These are phyloP conservation scores for Cylas formicarius DNA, from an alignment of 1,140 invertebrate species.

Conservation along the genomic window DNA sequence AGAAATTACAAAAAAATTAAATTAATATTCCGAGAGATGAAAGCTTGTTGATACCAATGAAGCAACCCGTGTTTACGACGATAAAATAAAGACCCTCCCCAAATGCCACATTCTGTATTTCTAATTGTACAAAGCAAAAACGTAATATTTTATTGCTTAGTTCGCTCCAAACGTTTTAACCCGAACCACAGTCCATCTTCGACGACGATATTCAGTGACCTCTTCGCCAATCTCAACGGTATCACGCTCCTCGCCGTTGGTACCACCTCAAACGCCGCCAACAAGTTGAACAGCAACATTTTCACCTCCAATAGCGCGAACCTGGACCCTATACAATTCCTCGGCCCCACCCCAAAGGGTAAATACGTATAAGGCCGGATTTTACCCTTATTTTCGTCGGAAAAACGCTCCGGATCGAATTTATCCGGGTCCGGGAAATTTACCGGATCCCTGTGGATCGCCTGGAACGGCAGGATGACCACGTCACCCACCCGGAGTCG, in stretches of 20 bases:
- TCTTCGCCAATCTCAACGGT: slow-evolving; percentile 18
- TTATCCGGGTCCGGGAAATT: slow-evolving; percentile 44
- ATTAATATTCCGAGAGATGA: too few species aligned
- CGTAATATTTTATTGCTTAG: too few species aligned
- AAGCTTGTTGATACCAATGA: too few species aligned
- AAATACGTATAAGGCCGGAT: slow-evolving; percentile 42
- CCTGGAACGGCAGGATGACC: slow-evolving; percentile 46
- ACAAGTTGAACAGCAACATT: slow-evolving; percentile 31
- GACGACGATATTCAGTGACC: neutral
- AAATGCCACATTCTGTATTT: too few species aligned
- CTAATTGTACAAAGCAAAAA: too few species aligned
- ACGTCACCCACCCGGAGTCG: slow-evolving; percentile 7
- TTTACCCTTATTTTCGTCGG: slow-evolving; percentile 35
- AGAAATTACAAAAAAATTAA: too few species aligned
- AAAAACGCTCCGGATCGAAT: slow-evolving; percentile 46
- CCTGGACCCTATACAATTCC: slow-evolving; percentile 36
- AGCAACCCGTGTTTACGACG: too few species aligned
- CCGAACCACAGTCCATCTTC: too few species aligned
- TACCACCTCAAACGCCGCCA: slow-evolving; percentile 28
- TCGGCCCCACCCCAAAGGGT: slow-evolving; percentile 50
- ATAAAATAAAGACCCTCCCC: too few species aligned
- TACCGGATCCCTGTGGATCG: slow-evolving; percentile 46
- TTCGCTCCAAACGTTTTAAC: too few species aligned
- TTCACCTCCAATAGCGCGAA: slow-evolving; percentile 32
- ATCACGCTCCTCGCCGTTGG: slow-evolving; percentile 25